These are phyloP conservation scores for Erannis defoliaria DNA, from an alignment of 2,888 invertebrate species.

Conservation along the genomic window DNA sequence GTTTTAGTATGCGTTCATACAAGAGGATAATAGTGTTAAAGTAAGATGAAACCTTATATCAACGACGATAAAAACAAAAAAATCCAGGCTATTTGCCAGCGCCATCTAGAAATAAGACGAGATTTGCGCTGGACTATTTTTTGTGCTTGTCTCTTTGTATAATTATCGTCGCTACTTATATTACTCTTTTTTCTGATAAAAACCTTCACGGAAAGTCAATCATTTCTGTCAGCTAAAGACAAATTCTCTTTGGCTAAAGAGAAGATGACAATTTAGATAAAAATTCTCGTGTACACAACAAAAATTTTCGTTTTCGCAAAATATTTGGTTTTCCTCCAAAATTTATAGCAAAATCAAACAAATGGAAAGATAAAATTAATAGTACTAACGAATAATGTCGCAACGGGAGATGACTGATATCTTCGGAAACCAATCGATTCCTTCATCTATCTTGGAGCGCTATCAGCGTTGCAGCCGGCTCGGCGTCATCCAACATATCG, in stretches of 20 bases:
- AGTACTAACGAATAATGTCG: not conserved
- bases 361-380: not conserved
- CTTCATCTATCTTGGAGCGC: slow-evolving; percentile 39
- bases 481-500: slow-evolving; percentile 62
- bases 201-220: not conserved
- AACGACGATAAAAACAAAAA: too few species aligned
- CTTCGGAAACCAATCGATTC: not conserved
- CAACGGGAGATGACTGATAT: slow-evolving; percentile 1
- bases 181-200: not conserved
- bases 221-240: not conserved
- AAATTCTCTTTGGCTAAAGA: too few species aligned
- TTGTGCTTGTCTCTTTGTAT: too few species aligned
- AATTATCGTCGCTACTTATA: too few species aligned
- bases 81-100: too few species aligned
- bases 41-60: too few species aligned
- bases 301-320: not conserved
- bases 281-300: not conserved
- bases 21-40: too few species aligned
- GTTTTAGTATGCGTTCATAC: too few species aligned
- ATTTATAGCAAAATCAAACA: not conserved
- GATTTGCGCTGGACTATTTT: too few species aligned
- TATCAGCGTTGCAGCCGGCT: slow-evolving; percentile 54
- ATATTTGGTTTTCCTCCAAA: not conserved
- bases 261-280: not conserved
- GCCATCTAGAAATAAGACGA: too few species aligned